Conservation (phyloP, 2,113 vertebrate species). For the Haemorhous mexicanus region DNA sequence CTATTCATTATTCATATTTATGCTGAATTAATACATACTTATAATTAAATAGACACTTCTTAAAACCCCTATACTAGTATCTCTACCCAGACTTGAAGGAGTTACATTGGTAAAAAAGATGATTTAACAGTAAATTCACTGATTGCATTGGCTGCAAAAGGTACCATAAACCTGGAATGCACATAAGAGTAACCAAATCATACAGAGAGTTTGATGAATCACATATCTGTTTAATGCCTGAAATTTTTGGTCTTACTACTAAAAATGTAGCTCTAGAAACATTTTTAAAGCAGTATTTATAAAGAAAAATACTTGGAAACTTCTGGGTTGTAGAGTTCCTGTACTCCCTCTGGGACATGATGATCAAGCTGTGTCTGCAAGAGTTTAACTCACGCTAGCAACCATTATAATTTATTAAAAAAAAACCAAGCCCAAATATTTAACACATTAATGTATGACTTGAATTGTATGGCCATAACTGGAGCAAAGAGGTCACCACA, state of each 20-base stretch:
- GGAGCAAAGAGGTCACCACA: neutral
- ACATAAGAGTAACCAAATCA: neutral
- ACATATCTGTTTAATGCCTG: neutral
- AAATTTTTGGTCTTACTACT: neutral
- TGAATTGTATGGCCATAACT: neutral
- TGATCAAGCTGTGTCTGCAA: neutral
- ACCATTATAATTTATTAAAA: neutral
- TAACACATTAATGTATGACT: neutral
- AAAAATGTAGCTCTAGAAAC: neutral
- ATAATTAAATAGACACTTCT: neutral
- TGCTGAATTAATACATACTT: neutral
- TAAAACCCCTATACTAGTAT: neutral
- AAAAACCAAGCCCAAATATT: neutral
- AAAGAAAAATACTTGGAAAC: neutral
- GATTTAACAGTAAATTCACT: neutral
- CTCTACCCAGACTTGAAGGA: neutral
- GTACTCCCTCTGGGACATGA: neutral
- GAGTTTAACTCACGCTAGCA: neutral
- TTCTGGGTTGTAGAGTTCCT: neutral
- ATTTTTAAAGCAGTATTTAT: neutral
- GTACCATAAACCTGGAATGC: neutral
- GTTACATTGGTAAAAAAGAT: neutral
- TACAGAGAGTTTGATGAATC: neutral
- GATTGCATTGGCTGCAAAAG: neutral
- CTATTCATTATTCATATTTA: neutral